Conservation (phyloP, 2,113 vertebrate genomes). For the Pangasianodon gigas region DNA sequence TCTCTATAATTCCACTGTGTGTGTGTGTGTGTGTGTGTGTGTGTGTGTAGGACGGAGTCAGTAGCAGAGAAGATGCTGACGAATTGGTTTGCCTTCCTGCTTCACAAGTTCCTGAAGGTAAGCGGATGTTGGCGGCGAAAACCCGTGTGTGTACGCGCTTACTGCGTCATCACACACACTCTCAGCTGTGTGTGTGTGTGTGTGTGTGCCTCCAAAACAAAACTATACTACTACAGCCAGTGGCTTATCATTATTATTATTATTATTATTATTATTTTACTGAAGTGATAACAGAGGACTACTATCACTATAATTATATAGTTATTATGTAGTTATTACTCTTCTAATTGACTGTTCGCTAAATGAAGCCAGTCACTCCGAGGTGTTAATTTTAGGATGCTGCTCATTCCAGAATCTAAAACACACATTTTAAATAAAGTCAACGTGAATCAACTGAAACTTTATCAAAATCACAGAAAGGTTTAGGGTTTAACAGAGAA, state of each 20-base stretch:
- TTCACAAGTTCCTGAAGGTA: slow-evolving; percentile 85
- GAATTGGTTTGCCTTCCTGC: slow-evolving; percentile 70
- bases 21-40: slow-evolving; percentile 18
- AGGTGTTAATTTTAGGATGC: neutral
- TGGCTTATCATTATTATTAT: neutral
- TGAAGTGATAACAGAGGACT: neutral
- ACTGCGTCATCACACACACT: neutral
- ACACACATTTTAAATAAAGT: neutral
- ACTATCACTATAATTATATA: neutral
- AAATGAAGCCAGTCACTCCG: neutral
- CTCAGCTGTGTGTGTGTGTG: neutral
- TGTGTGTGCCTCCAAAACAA: neutral
- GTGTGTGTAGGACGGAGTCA: slow-evolving; percentile 26
- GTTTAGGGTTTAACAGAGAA: neutral
- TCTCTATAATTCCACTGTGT: neutral
- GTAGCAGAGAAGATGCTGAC: slow-evolving; percentile 38
- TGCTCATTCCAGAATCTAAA: neutral
- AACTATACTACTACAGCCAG: neutral
- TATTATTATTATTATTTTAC: neutral
- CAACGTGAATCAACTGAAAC: neutral
- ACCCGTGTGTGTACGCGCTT: neutral
- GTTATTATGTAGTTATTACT: neutral
- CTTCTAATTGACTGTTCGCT: neutral
- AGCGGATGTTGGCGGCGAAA: neutral
- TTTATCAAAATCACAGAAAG: neutral